A percentile compares a stretch with the other conserved stretches of the same genome.
Evolutionary conservation across 2,797 vertebrate genomes (phyloP).

Genomic region (Falco concolor): DNA sequence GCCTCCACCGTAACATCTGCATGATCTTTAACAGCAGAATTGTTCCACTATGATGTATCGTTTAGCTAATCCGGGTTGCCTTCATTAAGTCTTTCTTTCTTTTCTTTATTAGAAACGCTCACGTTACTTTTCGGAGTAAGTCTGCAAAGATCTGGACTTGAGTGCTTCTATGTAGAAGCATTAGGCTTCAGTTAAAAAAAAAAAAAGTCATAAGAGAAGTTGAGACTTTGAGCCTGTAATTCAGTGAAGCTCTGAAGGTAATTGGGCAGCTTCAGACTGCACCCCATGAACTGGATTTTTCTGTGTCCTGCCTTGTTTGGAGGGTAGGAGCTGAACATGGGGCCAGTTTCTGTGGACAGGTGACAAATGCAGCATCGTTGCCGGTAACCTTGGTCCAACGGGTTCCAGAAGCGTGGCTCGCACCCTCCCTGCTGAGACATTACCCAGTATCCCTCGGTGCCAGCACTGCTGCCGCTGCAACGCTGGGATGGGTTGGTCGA

Average conservation of each 20-base stretch:
- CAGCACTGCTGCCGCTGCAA: fast-evolving
- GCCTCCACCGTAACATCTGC: constrained; percentile 30
- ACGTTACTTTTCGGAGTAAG: background rate
- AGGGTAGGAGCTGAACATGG: background rate
- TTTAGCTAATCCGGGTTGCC: constrained; percentile 2
- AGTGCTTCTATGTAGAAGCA: background rate
- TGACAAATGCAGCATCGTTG: background rate
- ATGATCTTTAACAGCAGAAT: constrained; percentile 44
- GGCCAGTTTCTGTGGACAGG: background rate
- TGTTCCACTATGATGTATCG: background rate
- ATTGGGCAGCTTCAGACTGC: background rate
- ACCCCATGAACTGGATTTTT: background rate
- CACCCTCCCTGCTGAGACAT: background rate
- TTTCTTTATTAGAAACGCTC: background rate
- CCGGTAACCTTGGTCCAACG: background rate
- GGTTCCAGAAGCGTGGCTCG: background rate
- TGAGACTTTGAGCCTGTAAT: background rate
- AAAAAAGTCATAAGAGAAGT: background rate
- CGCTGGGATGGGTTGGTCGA: background rate
- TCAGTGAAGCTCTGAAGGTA: background rate
- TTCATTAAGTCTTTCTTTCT: background rate
- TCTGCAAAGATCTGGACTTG: background rate
- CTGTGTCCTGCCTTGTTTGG: background rate
- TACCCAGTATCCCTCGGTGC: fast-evolving
- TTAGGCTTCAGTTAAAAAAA: background rate